Base-by-base conservation (phyloP, 2,797 vertebrate genomes). In the Sebastolobus alascanus region DNA sequence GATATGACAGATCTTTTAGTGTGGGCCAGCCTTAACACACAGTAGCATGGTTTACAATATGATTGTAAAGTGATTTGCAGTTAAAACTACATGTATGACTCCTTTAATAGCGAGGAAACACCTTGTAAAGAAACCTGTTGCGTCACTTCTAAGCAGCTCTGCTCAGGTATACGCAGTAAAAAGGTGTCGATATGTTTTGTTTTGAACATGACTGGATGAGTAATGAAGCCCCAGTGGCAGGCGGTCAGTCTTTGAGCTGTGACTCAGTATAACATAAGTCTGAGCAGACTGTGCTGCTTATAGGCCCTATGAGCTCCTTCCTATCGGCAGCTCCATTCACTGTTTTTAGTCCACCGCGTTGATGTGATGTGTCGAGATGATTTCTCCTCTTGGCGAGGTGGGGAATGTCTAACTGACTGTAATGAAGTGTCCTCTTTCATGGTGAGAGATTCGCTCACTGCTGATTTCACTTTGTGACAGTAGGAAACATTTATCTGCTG, bases 221-320 rank as follows among this genome's bases (percentile, higher is more conserved):
- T 78, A 87, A 84, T 77, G 40, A 80, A 84, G 58, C 29, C 67
- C 74, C 73, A 69, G 76, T 71, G 76, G 70, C 75, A 35, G 75
- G 29, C 56, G n/a, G 75, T 83, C 75, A 72, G 75, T 79, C 83
- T 74, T 82, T 33, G 86, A 84, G 89, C 84, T 86, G 84, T 84
- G 90, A 90, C 72, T 90, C 83, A 86, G 77, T 86, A 33, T 54
- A 88, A 84, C 86, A 85, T 83, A 85, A 88, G 87, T 82, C 66
- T 38, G 69, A 90, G 81, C 83, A 84, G 82, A 87, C 86, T 83
- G 83, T 65, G 83, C 80, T 83, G 83, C 80, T 83, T 79, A 72
- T 65, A 66, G 73, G 84, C 80, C 82, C 85, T 86, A 82, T 80
- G 82, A 89, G 68, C 79, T 86, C 73, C 85, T 84, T 83, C 37